Evolutionary conservation across 2,888 invertebrate genomes (phyloP).

Genomic region (Augochlorella aurata): DNA sequence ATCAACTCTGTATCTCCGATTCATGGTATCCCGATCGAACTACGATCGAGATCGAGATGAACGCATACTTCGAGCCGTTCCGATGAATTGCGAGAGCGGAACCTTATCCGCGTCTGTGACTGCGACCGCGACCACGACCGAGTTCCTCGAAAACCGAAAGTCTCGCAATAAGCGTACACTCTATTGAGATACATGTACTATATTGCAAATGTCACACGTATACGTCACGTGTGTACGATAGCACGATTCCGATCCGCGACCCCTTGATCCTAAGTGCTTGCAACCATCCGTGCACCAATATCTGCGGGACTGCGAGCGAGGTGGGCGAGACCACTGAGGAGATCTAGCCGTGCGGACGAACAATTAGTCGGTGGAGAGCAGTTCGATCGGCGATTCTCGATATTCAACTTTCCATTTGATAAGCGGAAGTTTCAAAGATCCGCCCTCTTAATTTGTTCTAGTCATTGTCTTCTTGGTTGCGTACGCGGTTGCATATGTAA

Average conservation of each 20-base stretch:
- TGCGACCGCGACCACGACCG: too few species aligned
- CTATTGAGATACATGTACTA: neutral
- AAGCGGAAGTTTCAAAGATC: too few species aligned
- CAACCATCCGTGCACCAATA: neutral
- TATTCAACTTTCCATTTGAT: neutral
- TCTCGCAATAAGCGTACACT: neutral
- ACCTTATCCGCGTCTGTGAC: neutral
- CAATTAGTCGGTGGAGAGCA: neutral
- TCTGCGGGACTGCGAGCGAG: neutral
- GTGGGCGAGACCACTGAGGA: slow-evolving; percentile 7
- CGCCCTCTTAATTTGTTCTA: too few species aligned
- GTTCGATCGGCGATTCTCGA: neutral
- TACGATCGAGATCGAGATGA: slow-evolving; percentile 6
- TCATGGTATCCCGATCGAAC: slow-evolving; percentile 24
- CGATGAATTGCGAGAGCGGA: neutral
- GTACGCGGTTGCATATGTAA: neutral
- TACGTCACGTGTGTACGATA: neutral
- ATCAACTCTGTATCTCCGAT: slow-evolving; percentile 32
- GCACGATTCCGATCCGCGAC: neutral
- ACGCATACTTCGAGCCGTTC: neutral
- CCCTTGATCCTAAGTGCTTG: neutral
- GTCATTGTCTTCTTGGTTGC: neutral
- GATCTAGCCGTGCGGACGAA: neutral
- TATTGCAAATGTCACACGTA: neutral
- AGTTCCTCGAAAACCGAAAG: slow-evolving; percentile 4